These are phyloP conservation scores for Drosophila lacicola DNA, from an alignment of 2,888 invertebrate genomes.

Conservation along the genomic window DNA sequence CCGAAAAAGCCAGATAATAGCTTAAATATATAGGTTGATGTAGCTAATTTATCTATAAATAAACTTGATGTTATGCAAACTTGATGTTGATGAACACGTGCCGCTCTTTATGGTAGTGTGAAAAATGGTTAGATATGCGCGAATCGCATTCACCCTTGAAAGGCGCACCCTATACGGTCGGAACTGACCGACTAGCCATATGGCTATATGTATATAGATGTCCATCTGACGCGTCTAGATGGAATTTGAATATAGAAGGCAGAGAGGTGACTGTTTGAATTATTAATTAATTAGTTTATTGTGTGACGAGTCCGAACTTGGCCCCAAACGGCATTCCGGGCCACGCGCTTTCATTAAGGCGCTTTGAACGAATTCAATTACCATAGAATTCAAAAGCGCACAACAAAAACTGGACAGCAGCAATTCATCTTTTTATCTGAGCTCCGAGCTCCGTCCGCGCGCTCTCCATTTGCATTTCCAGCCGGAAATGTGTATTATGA, in stretches of 20 bases:
- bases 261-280: conserved; percentile 40
- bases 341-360: conserved; percentile 41
- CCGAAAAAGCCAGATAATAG: too few relatives aligned
- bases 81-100: conserved; percentile 7
- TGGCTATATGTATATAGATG: conserved; percentile 11
- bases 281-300: conserved; percentile 64
- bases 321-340: conserved; percentile 53
- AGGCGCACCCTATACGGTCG: conserved; percentile 7
- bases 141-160: conserved; percentile 3
- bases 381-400: conserved; percentile 25
- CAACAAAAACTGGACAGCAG: conserved; percentile 4
- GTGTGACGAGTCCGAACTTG: conserved; percentile 39
- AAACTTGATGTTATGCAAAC: background rate
- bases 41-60: background rate
- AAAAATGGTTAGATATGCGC: conserved; percentile 5
- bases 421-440: conserved; percentile 35
- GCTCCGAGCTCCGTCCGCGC: background rate
- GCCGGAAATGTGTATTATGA: conserved; percentile 48
- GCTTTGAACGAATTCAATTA: conserved; percentile 56
- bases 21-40: too few relatives aligned
- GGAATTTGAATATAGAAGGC: conserved; percentile 37
- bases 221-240: conserved; percentile 18
- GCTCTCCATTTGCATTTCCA: conserved; percentile 41
- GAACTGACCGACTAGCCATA: conserved; percentile 9
- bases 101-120: conserved; percentile 4